Base-by-base conservation (phyloP, 2,888 invertebrate genomes). In the Phymatocera aterrima region DNA sequence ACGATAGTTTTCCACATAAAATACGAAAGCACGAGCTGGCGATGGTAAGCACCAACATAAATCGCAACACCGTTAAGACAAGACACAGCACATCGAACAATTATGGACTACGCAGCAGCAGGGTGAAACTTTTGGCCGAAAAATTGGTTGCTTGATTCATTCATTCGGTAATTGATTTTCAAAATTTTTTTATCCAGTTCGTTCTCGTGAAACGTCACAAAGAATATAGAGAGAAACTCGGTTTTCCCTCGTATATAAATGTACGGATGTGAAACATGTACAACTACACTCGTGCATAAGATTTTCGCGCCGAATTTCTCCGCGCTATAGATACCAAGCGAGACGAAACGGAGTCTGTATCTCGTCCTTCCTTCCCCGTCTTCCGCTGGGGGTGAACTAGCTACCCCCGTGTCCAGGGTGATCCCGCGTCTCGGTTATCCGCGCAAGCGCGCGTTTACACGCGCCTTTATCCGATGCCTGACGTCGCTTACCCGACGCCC, bases 381-480 rank as follows among this genome's bases (percentile, higher is more conserved):
- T 84, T 84, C 84, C 86, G 83, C 87, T 85, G 85, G 87, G 87
- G 86, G 84, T 84, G 86, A 85, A 88, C 88, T 88, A 75, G 85
- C 86, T 84, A 85, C 85, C 87, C 87, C 75, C 75, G 75, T 75
- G 57, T 57, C 75, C 57, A 75, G 75, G 60, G 75, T 40, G 54
- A 75, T 75, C 75, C 57, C 75, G 75, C 72, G 37, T 60, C 21
- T 2, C 31, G 12, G 5, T 37, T 15, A 21, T 40, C 18, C 24
- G 78, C 78, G 78, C 78, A 78, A 80, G 80, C 81, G 75, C 78
- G 77, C 37, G 79, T 79, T 51, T 51, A 48, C 51, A 72, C 72
- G 51, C 72, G 72, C 34, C 48, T 72, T 34, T 10, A 34, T n/a
- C 31, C 72, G 72, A 72, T 51, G 34, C 78, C 51, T 37, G 28